Percentiles rank a stretch among this genome's conserved stretches.
Conservation (phyloP, 1,140 invertebrate species). For the Diuraphis noxia region DNA sequence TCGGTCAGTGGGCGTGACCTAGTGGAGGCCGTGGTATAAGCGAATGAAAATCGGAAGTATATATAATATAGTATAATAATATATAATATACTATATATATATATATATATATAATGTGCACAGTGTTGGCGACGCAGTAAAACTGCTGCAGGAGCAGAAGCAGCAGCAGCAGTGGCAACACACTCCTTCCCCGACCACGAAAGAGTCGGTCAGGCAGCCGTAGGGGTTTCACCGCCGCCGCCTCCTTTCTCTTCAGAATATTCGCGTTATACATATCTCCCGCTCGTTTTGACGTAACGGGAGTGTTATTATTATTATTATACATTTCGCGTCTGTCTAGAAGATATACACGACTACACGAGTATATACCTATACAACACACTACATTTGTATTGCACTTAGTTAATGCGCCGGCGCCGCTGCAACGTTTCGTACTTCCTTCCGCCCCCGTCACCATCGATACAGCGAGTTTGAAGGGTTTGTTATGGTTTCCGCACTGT, state of each 20-base stretch:
- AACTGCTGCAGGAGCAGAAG: neutral
- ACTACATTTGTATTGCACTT: neutral
- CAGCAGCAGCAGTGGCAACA: neutral
- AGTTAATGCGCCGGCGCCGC: neutral
- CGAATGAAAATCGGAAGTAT: slow-evolving; percentile 50
- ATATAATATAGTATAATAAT: neutral
- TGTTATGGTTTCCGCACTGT: neutral
- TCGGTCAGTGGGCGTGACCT: slow-evolving; percentile 50
- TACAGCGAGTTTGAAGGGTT: neutral
- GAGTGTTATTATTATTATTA: neutral
- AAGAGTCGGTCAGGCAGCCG: slow-evolving; percentile 49
- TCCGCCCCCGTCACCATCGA: neutral
- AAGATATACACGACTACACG: neutral
- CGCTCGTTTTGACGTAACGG: slow-evolving; percentile 46
- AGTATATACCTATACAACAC: neutral
- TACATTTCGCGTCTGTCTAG: neutral
- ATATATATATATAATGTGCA: neutral
- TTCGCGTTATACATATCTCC: neutral
- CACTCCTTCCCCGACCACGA: slow-evolving; percentile 28
- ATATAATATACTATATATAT: too few species aligned
- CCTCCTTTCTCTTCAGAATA: slow-evolving; percentile 45
- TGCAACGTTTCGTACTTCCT: neutral
- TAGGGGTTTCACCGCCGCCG: neutral
- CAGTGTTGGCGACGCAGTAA: neutral
- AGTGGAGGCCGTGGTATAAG: slow-evolving; percentile 1